Evolutionary conservation across 2,797 vertebrate species (phyloP).

Genomic region (Sebastes oblongus): DNA sequence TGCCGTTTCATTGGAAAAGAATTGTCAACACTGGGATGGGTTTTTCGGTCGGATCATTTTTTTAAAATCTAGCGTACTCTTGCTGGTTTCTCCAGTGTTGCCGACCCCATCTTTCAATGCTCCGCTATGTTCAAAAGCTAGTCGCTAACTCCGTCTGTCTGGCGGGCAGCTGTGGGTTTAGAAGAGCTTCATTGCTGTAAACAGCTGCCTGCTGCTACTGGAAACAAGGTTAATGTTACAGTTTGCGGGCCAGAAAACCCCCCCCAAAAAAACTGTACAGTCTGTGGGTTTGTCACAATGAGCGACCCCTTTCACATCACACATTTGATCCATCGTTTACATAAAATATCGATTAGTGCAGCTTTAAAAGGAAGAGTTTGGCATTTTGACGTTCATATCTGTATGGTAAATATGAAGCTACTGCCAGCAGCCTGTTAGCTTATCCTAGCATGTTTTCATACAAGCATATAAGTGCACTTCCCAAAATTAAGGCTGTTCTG

Average conservation of each 20-base stretch:
- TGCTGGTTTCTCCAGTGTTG: too few relatives aligned
- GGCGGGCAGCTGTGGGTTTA: not conserved
- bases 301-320: too few relatives aligned
- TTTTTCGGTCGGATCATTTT: too few relatives aligned
- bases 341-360: too few relatives aligned
- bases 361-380: not conserved
- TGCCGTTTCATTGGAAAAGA: too few relatives aligned
- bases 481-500: rapidly evolving
- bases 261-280: too few relatives aligned
- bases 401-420: not conserved
- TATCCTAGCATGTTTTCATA: not conserved
- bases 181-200: not conserved
- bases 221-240: not conserved
- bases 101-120: not conserved
- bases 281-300: too few relatives aligned
- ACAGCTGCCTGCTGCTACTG: not conserved
- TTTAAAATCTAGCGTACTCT: too few relatives aligned
- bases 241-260: too few relatives aligned
- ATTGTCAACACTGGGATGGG: too few relatives aligned
- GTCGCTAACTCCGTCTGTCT: not conserved
- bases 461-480: not conserved
- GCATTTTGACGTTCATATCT: not conserved
- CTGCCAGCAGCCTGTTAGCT: not conserved
- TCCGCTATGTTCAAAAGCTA: not conserved
- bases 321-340: too few relatives aligned